Evolutionary conservation across 2,888 invertebrate species (phyloP).

Genomic region (Brachyopa scutellaris): DNA sequence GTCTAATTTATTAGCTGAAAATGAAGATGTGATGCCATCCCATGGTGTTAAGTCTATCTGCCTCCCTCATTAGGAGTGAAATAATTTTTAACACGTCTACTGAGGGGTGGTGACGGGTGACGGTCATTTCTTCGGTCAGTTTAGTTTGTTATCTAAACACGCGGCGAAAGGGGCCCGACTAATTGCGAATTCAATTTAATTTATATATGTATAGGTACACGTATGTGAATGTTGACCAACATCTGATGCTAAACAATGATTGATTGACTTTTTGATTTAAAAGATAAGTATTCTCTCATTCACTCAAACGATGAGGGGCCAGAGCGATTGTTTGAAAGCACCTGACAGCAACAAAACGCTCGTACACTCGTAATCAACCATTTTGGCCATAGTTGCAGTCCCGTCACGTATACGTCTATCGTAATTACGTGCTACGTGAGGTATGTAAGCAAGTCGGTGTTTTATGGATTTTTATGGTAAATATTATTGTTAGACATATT

Average conservation of each 20-base stretch:
- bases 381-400: slow-evolving; percentile 23
- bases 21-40: slow-evolving; percentile 20
- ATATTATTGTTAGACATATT: slow-evolving; percentile 59
- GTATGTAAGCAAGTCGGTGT: slow-evolving; percentile 40
- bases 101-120: not conserved
- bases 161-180: slow-evolving; percentile 1
- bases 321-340: not conserved
- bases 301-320: not conserved
- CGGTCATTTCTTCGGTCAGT: too few relatives aligned
- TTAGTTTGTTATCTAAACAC: slow-evolving; percentile 39
- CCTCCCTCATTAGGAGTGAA: slow-evolving; percentile 40
- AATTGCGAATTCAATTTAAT: slow-evolving; percentile 60
- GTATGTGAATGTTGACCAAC: slow-evolving; percentile 27
- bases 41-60: slow-evolving; percentile 34
- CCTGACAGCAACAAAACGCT: not conserved
- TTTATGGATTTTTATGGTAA: slow-evolving; percentile 65
- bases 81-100: slow-evolving; percentile 45
- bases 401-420: slow-evolving; percentile 60
- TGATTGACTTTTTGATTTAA: slow-evolving; percentile 42
- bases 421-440: slow-evolving; percentile 67
- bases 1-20: slow-evolving; percentile 48
- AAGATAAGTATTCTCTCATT: not conserved
- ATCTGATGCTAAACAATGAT: slow-evolving; percentile 41
- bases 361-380: slow-evolving; percentile 11
- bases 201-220: too few relatives aligned